These are phyloP conservation scores for Temnothorax unifasciatus DNA, from an alignment of 2,888 invertebrate species.

Conservation along the genomic window DNA sequence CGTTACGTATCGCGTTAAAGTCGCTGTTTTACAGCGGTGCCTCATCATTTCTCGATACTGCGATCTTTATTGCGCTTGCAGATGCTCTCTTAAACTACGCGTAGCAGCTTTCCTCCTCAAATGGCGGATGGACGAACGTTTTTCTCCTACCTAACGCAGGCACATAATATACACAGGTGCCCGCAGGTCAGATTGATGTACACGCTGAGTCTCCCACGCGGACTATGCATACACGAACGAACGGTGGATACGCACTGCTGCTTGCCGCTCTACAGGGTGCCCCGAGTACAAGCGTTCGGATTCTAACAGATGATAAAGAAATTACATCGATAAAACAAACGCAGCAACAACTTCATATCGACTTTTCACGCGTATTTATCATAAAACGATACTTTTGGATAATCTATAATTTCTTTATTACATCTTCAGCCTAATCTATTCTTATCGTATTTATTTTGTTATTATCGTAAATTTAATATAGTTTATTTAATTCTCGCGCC, in stretches of 20 bases:
- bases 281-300: not conserved
- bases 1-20: not conserved
- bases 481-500: not conserved
- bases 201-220: conserved; percentile 72
- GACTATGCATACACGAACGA: conserved; percentile 67
- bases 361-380: not conserved
- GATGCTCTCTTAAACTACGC: conserved; percentile 24
- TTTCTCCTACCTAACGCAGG: conserved; percentile 67
- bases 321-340: not conserved
- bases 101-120: conserved; percentile 27
- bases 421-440: not conserved
- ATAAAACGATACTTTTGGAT: not conserved
- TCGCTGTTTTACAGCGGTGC: not conserved
- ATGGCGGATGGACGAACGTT: conserved; percentile 57
- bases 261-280: conserved; percentile 56
- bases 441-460: not conserved
- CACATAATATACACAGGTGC: conserved; percentile 63
- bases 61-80: conserved; percentile 3
- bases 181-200: conserved; percentile 68
- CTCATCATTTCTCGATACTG: not conserved
- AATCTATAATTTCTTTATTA: not conserved
- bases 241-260: conserved; percentile 78
- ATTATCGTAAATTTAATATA: not conserved
- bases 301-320: not conserved
- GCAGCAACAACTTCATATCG: not conserved